Evolutionary conservation across 2,888 invertebrate species (phyloP), one percentile per base, ranked within the genome.

Genomic region (Agriopis leucophaearia): DNA sequence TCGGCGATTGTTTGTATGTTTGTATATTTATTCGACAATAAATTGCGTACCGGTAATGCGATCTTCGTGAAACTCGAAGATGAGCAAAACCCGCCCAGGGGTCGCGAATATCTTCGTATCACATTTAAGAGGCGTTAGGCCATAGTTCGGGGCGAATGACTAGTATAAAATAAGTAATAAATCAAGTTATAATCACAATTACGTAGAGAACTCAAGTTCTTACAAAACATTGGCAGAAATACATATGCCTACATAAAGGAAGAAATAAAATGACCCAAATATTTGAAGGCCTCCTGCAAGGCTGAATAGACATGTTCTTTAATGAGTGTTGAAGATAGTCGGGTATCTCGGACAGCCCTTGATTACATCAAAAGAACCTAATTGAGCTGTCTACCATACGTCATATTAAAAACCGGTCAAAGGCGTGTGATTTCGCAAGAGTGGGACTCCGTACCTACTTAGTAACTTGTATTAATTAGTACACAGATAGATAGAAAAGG

Each of bases 311-410:
- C 66, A 35, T 50, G 67, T 71, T 69, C 9, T 42, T 68, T 64
- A 66, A 66, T 64, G 51, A 66, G 51, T 35, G n/a, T 59, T 45
- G 50, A 61, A 64, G 47, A 64, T 62, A 57, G 63, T 54, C 54
- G 52, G 55, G 36, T 10, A 63, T 71, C 48, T 65, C 45, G 51
- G 27, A 5, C 38, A 63, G 64, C 65, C 63, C 65, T 66, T 52
- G 52, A 48, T 63, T 63, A 55, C 55, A 51, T 64, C 62, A 56
- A 66, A 59, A 54, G 8, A 10, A 40, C 40, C 36, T 48, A 65
- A 71, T 62, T 69, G 71, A 70, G 13, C 61, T 66, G 70, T 69
- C 71, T 16, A 42, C 40, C 40, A 35, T 65, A 65, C 48, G 55
- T 65, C 59, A 56, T 44, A 50, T 56, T 55, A 36, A 51, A 61